These are phyloP conservation scores for Lathronympha strigana DNA, from an alignment of 2,888 invertebrate species.

Conservation along the genomic window DNA sequence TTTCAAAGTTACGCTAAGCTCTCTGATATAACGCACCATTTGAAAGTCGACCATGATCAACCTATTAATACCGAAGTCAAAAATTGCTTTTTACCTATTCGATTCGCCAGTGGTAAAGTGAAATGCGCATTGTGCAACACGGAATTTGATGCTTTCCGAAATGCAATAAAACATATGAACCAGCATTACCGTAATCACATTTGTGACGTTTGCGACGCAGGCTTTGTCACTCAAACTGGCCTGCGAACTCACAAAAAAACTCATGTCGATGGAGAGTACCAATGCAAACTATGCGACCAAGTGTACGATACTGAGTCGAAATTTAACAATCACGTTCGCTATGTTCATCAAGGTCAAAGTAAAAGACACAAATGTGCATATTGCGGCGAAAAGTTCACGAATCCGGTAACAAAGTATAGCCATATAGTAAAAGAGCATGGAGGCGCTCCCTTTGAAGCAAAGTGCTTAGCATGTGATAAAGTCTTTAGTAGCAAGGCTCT, in stretches of 20 bases:
- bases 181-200: conserved; percentile 56
- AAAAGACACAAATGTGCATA: conserved; percentile 40
- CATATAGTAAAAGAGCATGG: no score
- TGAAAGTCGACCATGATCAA: conserved; percentile 24
- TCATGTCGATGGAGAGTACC: conserved; percentile 43
- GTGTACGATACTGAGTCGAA: conserved; percentile 57
- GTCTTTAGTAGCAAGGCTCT: no score
- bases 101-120: conserved; percentile 52
- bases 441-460: no score
- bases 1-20: not conserved
- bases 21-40: conserved; percentile 42
- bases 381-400: conserved; percentile 42
- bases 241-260: conserved; percentile 46
- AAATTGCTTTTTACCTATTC: conserved; percentile 59
- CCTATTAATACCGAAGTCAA: conserved; percentile 46
- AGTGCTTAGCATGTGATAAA: no score
- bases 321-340: conserved; percentile 54
- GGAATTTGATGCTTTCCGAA: conserved; percentile 52
- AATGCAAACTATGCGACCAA: conserved; percentile 56
- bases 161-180: conserved; percentile 58
- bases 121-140: conserved; percentile 52
- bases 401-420: no score
- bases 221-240: conserved; percentile 53
- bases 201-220: conserved; percentile 52
- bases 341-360: conserved; percentile 46